These are phyloP conservation scores for Neolamprologus ventralis DNA, from an alignment of 2,113 vertebrate species.

Conservation along the genomic window DNA sequence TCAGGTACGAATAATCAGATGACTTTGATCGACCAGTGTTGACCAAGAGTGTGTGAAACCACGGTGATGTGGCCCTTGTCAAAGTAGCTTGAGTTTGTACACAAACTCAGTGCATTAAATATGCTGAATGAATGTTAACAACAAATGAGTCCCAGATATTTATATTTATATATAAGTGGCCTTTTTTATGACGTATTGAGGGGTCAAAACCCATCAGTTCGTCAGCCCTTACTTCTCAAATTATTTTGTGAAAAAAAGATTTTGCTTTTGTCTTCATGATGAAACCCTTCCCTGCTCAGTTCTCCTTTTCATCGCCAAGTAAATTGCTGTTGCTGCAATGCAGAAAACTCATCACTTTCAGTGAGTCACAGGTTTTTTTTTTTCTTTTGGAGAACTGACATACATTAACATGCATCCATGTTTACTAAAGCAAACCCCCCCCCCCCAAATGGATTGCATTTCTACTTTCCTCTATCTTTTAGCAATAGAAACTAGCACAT, in stretches of 20 bases:
- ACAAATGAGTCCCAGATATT: background rate
- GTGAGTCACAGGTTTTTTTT: background rate
- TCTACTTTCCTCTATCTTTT: background rate
- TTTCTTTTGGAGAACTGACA: background rate
- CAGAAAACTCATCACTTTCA: background rate
- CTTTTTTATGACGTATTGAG: background rate
- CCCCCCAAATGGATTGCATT: background rate
- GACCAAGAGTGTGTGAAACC: background rate
- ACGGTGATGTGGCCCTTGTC: background rate
- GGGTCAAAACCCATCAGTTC: background rate
- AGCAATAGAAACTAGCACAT: background rate
- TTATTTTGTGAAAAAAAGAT: background rate
- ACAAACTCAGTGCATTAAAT: background rate
- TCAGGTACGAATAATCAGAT: background rate
- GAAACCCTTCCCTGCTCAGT: background rate
- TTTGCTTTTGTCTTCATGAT: background rate
- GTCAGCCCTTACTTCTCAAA: background rate
- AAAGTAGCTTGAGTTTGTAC: fast-evolving
- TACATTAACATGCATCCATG: background rate
- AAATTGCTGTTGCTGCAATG: background rate
- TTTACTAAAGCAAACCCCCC: background rate
- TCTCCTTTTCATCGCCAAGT: background rate
- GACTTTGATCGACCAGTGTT: background rate
- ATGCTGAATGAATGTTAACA: background rate
- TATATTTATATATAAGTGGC: too few relatives aligned